phyloP scores from a whole-genome alignment of 2,113 vertebrate genomes.

The Alligator mississippiensis region DNA sequence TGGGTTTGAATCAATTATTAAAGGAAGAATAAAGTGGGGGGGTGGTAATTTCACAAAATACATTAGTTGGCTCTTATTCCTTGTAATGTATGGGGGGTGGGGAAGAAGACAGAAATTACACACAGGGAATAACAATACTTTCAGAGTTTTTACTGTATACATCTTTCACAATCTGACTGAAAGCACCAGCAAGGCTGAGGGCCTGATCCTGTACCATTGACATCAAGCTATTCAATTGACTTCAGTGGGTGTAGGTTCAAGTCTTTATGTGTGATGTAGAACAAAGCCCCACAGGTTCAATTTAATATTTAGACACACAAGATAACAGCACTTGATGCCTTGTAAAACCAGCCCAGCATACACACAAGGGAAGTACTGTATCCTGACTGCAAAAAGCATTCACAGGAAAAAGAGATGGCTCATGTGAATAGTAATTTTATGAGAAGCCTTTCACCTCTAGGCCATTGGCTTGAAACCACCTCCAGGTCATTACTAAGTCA shows the following conservation, averaged over 20 bases:
- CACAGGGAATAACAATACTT: neutral
- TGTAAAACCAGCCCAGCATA: neutral
- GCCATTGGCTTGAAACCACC: conserved; percentile 52
- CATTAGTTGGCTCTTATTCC: conserved; percentile 46
- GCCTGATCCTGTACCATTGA: neutral
- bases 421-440: conserved; percentile 27
- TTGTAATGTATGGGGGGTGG: neutral
- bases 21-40: conserved; percentile 21
- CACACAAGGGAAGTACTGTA: neutral
- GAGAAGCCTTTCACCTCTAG: conserved; percentile 21
- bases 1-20: conserved; percentile 44
- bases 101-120: neutral
- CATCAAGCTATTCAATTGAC: neutral
- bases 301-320: neutral
- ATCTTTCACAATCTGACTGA: neutral
- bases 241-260: neutral
- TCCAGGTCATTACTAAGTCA: conserved; percentile 52
- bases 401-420: neutral
- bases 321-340: neutral
- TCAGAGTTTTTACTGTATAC: neutral
- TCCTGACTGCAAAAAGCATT: neutral
- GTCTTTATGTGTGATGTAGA: neutral
- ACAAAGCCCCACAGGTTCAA: neutral
- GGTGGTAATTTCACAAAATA: conserved; percentile 39
- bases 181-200: neutral